phyloP scores from a whole-genome alignment of 2,888 invertebrate genomes.

The Morpho helenor region DNA sequence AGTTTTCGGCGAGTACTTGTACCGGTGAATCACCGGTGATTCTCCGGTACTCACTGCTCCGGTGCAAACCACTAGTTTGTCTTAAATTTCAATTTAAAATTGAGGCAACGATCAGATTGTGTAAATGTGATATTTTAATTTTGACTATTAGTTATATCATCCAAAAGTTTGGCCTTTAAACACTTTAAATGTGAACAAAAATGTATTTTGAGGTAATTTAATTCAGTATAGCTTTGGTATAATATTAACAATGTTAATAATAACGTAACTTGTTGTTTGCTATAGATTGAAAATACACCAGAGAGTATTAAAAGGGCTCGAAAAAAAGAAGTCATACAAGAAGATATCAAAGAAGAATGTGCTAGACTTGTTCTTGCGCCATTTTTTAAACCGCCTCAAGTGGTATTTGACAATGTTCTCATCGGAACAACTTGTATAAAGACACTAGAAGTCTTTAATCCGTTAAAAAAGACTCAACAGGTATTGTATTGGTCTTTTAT shows the following conservation, averaged over 20 bases:
- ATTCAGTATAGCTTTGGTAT: not conserved
- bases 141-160: too few relatives aligned
- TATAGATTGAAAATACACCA: conserved; percentile 72
- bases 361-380: conserved; percentile 81
- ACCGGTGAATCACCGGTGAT: too few relatives aligned
- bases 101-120: too few relatives aligned
- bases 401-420: conserved; percentile 83
- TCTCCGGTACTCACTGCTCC: too few relatives aligned
- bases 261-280: conserved; percentile 11
- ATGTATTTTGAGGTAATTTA: conserved; percentile 10
- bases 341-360: conserved; percentile 62
- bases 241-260: not conserved
- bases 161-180: too few relatives aligned
- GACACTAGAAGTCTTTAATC: conserved; percentile 79
- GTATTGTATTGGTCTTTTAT: conserved; percentile 33
- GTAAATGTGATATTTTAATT: too few relatives aligned
- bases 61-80: too few relatives aligned
- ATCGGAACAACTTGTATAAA: conserved; percentile 77
- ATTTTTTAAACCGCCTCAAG: conserved; percentile 82
- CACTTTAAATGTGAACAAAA: not conserved
- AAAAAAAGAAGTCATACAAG: conserved; percentile 46
- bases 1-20: too few relatives aligned
- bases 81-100: too few relatives aligned
- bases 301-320: conserved; percentile 58
- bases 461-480: conserved; percentile 63